Evolutionary conservation across 2,888 invertebrate species (phyloP).

Genomic region (Pyrrhia umbra): DNA sequence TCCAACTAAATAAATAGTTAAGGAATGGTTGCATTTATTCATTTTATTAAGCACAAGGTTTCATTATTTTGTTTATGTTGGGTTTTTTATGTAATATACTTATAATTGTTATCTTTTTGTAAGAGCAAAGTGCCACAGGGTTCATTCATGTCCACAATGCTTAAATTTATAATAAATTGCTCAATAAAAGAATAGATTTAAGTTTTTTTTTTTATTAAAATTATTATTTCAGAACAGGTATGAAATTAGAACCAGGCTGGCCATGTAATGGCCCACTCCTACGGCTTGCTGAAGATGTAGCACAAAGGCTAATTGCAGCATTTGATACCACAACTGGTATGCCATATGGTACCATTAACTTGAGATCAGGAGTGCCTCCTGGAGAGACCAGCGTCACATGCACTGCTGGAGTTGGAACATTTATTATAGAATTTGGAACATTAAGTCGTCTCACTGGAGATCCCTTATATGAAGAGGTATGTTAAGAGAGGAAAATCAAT

Average conservation of each 20-base stretch:
- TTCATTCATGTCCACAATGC: no score
- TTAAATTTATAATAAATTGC: no score
- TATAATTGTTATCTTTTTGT: no score
- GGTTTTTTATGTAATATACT: no score
- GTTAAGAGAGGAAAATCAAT: not conserved
- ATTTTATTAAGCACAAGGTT: no score
- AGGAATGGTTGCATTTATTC: no score
- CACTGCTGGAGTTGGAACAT: conserved; percentile 99
- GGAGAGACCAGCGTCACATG: conserved; percentile 99
- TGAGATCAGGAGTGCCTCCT: conserved; percentile 96
- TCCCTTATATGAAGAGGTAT: conserved; percentile 97
- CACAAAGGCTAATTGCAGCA: conserved; percentile 96
- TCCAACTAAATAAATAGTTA: no score
- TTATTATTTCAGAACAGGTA: conserved; percentile 91
- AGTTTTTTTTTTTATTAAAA: not conserved
- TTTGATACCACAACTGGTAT: conserved; percentile 98
- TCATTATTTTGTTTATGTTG: no score
- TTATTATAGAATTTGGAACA: conserved; percentile 98
- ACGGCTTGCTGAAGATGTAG: conserved; percentile 98
- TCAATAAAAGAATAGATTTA: no score
- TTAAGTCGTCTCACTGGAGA: conserved; percentile 98
- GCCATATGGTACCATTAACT: conserved; percentile 99
- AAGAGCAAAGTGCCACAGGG: no score
- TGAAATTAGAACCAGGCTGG: conserved; percentile 97
- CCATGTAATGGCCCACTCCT: conserved; percentile 99